Evolutionary conservation across 2,888 invertebrate species (phyloP), one percentile per base, ranked within the genome.

Genomic region (Drosophila atripex): DNA sequence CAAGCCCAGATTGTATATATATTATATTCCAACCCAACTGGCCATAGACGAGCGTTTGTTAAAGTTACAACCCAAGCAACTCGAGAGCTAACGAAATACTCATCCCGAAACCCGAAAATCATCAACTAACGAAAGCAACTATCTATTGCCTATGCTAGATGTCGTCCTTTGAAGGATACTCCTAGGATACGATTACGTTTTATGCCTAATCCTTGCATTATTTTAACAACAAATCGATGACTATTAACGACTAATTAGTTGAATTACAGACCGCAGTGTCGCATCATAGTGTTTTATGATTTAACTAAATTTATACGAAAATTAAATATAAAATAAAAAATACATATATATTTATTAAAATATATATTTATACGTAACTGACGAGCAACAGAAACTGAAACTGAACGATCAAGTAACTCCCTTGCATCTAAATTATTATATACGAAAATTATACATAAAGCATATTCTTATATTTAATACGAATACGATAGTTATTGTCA

Each of bases 71-170:
- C 58, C 45, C 38, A 43, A 14, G 9, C 4, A 41, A 28, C 47
- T 21, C 38, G 12, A 2, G 1, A 49, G 25, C 21, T 46, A 30
- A 23, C 16, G 35, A 54, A 45, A 28, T 66, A 66, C 66, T 70
- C 66, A 70, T 21, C 45, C 49, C 21, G 16, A 57, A 70, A n/a
- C 4, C 3, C 21, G 18, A 18, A 41, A 45, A 61, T 61, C 54
- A 57, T 57, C 58, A 63, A 71, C 68, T 80, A 79, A 87, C 78
- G 86, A 86, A 82, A 82, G 82, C 88, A 82, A 82, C 86, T 88
- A 86, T 70, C 71, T 75, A 64, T 77, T 83, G 82, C 82, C 82
- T 82, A 88, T 86, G 82, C 82, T 86, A 82, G 86, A 88, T 88
- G 84, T 82, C 83, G 86, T 82, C 79, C 43, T 8, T 11, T 9